Evolutionary conservation across 2,888 invertebrate species (phyloP).

Genomic region (Drosophila peninsularis): DNA sequence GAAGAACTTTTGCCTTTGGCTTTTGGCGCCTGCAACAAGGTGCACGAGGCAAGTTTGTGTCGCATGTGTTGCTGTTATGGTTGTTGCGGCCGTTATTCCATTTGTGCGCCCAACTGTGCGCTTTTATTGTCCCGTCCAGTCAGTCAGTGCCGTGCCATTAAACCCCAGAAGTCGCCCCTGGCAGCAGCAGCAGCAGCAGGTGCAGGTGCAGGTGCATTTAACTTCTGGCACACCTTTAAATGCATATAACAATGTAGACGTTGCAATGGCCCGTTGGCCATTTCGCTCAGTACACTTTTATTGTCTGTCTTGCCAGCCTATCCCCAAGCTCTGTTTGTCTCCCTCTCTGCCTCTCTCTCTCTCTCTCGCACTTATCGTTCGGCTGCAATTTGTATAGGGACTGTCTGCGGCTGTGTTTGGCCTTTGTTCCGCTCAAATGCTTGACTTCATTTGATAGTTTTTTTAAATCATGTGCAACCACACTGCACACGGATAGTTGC

Average conservation of each 20-base stretch:
- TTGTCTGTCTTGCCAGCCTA: conserved; percentile 42
- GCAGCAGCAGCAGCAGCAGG: conserved; percentile 78
- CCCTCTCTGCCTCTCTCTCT: not conserved
- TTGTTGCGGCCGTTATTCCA: conserved; percentile 27
- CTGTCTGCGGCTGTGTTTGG: conserved; percentile 14
- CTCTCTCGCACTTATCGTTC: not conserved
- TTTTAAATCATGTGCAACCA: conserved; percentile 39
- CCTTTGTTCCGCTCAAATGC: conserved; percentile 36
- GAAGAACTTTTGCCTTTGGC: conserved; percentile 48
- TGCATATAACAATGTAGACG: conserved; percentile 61
- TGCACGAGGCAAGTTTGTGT: conserved; percentile 52
- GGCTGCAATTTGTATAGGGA: conserved; percentile 34
- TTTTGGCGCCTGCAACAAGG: conserved; percentile 59
- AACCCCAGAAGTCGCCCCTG: conserved; percentile 46
- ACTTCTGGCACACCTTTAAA: conserved; percentile 73
- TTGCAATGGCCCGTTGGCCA: conserved; percentile 49
- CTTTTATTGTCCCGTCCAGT: conserved; percentile 46
- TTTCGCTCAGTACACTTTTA: conserved; percentile 62
- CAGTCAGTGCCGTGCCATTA: conserved; percentile 45
- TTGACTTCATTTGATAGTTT: conserved; percentile 64
- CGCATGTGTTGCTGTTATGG: conserved; percentile 8
- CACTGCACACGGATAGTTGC: conserved; percentile 7
- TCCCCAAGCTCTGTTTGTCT: not conserved
- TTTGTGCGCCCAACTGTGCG: conserved; percentile 42
- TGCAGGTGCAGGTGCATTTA: conserved; percentile 66